Evolutionary conservation across 2,888 invertebrate genomes (phyloP).

Genomic region (Eugnorisma glareosa): DNA sequence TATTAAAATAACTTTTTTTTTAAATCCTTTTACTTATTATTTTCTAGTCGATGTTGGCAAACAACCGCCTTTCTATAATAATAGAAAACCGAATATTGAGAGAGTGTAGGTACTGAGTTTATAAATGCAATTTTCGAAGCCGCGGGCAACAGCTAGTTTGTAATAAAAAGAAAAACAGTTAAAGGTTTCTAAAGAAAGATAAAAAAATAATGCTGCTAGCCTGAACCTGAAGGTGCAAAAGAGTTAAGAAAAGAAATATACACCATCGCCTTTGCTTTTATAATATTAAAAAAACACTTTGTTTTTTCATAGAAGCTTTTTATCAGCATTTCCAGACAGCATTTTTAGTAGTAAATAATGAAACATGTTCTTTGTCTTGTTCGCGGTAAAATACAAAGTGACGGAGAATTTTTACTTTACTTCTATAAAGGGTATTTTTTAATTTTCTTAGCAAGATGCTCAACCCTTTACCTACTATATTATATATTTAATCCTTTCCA

Average conservation of each 20-base stretch:
- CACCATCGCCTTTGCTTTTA: not conserved
- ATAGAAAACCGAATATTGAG: not conserved
- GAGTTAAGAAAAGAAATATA: too few species aligned
- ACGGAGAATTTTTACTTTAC: not conserved
- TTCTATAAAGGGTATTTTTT: not conserved
- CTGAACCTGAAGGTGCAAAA: not conserved
- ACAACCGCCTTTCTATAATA: not conserved
- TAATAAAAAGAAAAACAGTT: not conserved
- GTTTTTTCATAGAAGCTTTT: not conserved
- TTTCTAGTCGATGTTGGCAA: not conserved
- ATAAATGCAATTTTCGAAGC: too few species aligned
- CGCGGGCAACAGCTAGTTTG: too few species aligned
- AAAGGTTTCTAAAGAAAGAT: too few species aligned
- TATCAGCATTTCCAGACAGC: not conserved
- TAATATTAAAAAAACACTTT: not conserved
- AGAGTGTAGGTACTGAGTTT: too few species aligned
- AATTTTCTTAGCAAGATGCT: not conserved
- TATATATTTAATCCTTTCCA: not conserved
- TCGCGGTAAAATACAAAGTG: not conserved
- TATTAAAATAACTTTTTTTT: too few species aligned
- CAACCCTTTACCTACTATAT: not conserved
- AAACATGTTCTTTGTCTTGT: not conserved
- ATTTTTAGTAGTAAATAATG: not conserved
- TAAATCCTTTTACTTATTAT: too few species aligned
- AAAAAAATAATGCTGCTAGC: not conserved